Conservation (phyloP, 1,140 invertebrate species). For the Platyscapa corneri region DNA sequence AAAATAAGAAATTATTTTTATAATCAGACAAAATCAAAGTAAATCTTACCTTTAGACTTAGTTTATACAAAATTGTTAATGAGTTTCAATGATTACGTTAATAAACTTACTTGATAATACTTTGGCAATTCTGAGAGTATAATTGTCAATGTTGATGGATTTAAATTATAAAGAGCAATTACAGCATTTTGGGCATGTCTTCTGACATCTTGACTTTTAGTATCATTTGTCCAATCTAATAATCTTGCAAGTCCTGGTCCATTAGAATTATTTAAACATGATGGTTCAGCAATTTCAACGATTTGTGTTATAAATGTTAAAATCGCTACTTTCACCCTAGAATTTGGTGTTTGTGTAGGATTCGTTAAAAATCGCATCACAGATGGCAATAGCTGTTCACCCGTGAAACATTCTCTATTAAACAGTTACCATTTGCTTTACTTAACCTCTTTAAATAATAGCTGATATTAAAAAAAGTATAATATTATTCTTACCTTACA, state of each 20-base stretch:
- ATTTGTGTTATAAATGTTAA: constrained; percentile 84
- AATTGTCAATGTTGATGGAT: constrained; percentile 89
- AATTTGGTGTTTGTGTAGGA: constrained; percentile 91
- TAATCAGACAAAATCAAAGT: too few relatives aligned
- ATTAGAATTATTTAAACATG: constrained; percentile 71
- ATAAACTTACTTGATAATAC: constrained; percentile 78
- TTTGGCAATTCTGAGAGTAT: constrained; percentile 88
- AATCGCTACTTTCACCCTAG: constrained; percentile 86
- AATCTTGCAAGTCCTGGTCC: constrained; percentile 81
- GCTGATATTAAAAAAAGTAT: constrained; percentile 50
- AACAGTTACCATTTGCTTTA: constrained; percentile 52
- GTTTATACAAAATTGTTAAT: too few relatives aligned
- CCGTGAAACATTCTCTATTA: constrained; percentile 79
- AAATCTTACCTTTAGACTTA: too few relatives aligned
- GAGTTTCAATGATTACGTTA: background rate
- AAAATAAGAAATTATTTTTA: too few relatives aligned
- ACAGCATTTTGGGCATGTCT: constrained; percentile 86
- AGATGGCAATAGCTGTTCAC: constrained; percentile 78
- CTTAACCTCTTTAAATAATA: constrained; percentile 27
- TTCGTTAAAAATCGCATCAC: constrained; percentile 88
- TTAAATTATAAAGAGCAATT: constrained; percentile 91
- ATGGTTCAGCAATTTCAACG: constrained; percentile 76
- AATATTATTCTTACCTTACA: constrained; percentile 79
- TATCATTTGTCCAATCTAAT: constrained; percentile 79
- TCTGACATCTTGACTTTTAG: constrained; percentile 86